phyloP scores from a whole-genome alignment of 1,140 invertebrate genomes.

The Aphidius gifuensis region DNA sequence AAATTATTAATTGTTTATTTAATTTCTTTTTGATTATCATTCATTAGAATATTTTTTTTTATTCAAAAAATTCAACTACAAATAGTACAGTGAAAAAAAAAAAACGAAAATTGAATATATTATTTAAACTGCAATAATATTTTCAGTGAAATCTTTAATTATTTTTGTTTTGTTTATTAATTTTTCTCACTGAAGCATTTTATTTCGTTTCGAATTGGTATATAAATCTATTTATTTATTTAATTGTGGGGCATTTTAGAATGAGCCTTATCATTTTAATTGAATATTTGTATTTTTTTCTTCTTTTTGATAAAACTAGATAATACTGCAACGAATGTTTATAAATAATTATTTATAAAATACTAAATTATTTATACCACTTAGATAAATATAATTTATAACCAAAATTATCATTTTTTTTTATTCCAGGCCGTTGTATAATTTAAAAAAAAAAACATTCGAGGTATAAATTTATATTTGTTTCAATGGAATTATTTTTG shows the following conservation, averaged over 20 bases:
- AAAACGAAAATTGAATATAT: too few relatives aligned
- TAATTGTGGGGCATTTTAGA: too few relatives aligned
- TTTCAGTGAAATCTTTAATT: conserved; percentile 7
- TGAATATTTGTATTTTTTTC: not conserved
- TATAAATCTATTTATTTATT: not conserved
- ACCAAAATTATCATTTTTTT: not conserved
- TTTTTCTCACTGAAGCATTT: not conserved
- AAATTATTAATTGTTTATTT: too few relatives aligned
- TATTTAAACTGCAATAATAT: not conserved
- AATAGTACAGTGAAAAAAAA: too few relatives aligned
- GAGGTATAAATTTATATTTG: too few relatives aligned
- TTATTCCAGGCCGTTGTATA: not conserved
- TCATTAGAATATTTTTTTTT: too few relatives aligned
- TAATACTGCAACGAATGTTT: conserved; percentile 29
- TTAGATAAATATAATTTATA: not conserved
- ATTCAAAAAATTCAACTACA: too few relatives aligned
- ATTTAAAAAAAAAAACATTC: too few relatives aligned
- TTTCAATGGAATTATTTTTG: conserved; percentile 9
- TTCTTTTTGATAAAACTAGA: conserved; percentile 14
- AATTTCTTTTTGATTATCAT: too few relatives aligned
- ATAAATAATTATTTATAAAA: conserved; percentile 28
- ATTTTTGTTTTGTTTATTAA: conserved; percentile 13
- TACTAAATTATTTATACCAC: conserved; percentile 11
- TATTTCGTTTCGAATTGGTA: not conserved
- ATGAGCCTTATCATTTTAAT: too few relatives aligned